These are phyloP conservation scores for Pica pica DNA, from an alignment of 2,113 vertebrate species.

Conservation along the genomic window DNA sequence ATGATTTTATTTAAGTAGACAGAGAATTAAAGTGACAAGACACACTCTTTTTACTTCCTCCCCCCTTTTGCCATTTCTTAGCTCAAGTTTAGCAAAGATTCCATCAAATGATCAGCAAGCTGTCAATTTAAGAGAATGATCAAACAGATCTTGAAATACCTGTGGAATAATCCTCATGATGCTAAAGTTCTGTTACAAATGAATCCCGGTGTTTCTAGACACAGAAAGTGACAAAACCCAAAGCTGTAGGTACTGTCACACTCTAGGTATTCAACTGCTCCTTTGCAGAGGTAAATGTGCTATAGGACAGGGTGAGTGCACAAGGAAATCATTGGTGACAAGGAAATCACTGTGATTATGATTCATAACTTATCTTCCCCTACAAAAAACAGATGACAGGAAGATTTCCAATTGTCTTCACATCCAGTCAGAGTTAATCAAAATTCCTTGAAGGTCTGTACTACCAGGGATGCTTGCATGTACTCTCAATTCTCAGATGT, in stretches of 20 bases:
- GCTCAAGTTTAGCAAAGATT: not conserved
- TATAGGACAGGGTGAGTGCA: not conserved
- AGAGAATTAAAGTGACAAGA: not conserved
- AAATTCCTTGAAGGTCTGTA: not conserved
- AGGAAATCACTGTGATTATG: not conserved
- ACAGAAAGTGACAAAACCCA: not conserved
- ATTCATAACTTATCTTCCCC: not conserved
- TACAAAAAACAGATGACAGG: not conserved
- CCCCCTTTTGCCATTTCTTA: not conserved
- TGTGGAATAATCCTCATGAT: not conserved
- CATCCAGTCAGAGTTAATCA: not conserved
- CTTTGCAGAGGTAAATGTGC: not conserved
- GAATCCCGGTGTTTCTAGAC: not conserved
- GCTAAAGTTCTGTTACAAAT: not conserved
- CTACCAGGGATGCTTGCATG: not conserved
- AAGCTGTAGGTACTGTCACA: not conserved
- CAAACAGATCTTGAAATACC: not conserved
- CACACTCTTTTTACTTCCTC: not conserved
- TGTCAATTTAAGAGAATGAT: not conserved
- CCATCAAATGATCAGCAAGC: not conserved
- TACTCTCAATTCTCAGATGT: not conserved
- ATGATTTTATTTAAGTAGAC: conserved; percentile 12
- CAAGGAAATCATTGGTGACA: not conserved
- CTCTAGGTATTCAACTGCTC: not conserved
- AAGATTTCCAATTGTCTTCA: not conserved